These are phyloP conservation scores for Drosophila simulans DNA, from an alignment of 1,140 invertebrate genomes.

Conservation along the genomic window DNA sequence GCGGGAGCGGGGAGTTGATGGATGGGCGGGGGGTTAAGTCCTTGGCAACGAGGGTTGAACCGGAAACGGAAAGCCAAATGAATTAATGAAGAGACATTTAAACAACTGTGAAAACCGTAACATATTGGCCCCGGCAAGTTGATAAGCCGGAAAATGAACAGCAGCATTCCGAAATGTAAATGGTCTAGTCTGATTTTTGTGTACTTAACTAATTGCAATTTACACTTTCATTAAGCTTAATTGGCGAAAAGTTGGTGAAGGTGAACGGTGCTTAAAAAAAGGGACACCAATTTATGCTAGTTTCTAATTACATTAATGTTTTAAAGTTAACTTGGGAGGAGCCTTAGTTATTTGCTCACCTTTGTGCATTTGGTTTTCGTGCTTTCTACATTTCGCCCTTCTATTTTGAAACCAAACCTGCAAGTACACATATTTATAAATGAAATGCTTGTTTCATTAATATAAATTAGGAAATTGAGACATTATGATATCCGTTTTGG, in stretches of 20 bases:
- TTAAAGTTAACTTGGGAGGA: too few relatives aligned
- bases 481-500: neutral
- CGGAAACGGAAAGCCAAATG: conserved; percentile 10
- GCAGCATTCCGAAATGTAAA: conserved; percentile 53
- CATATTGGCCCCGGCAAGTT: conserved; percentile 64
- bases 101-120: conserved; percentile 75
- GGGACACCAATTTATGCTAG: neutral
- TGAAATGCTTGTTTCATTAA: neutral
- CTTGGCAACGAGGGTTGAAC: conserved; percentile 41
- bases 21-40: conserved; percentile 29
- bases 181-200: conserved; percentile 62
- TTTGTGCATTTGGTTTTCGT: conserved; percentile 98
- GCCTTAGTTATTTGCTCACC: conserved; percentile 86
- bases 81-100: conserved; percentile 67
- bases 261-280: conserved; percentile 7
- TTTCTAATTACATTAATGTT: too few relatives aligned
- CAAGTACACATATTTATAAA: conserved; percentile 11
- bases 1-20: conserved; percentile 41
- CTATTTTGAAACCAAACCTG: conserved; percentile 99
- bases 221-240: conserved; percentile 69
- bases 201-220: conserved; percentile 75
- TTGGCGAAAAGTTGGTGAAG: conserved; percentile 43
- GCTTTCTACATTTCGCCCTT: conserved; percentile 97
- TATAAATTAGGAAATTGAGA: neutral
- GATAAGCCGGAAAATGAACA: conserved; percentile 47